These are phyloP conservation scores for Megalopta genalis DNA, from an alignment of 1,140 invertebrate species.

Conservation along the genomic window DNA sequence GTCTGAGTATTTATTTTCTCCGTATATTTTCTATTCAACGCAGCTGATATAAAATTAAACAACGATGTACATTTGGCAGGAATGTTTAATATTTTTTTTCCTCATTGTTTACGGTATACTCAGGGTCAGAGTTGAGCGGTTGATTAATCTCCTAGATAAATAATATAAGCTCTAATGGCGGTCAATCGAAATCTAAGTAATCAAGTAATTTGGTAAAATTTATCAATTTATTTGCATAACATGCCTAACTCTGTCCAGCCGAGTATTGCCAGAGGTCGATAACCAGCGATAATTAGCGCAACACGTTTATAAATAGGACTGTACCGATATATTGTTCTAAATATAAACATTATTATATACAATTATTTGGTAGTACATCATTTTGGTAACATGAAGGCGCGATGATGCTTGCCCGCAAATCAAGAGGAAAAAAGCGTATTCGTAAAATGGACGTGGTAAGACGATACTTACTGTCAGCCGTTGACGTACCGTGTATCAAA, in stretches of 20 bases:
- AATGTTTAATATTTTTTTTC: slow-evolving; percentile 24
- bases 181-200: background rate
- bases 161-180: background rate
- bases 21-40: background rate
- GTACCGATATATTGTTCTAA: slow-evolving; percentile 48
- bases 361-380: slow-evolving; percentile 73
- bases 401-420: slow-evolving; percentile 41
- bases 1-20: slow-evolving; percentile 3
- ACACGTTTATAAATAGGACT: slow-evolving; percentile 40
- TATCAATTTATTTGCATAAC: background rate
- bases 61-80: slow-evolving; percentile 40
- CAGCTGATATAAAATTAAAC: slow-evolving; percentile 32
- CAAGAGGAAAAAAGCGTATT: slow-evolving; percentile 52
- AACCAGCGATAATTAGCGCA: slow-evolving; percentile 33
- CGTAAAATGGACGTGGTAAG: slow-evolving; percentile 37
- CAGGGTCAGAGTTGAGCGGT: background rate
- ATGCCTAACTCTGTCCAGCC: background rate
- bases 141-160: background rate
- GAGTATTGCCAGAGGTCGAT: slow-evolving; percentile 1
- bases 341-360: slow-evolving; percentile 56
- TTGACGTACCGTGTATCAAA: slow-evolving; percentile 30
- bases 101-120: slow-evolving; percentile 23
- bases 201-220: background rate
- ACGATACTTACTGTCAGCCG: slow-evolving; percentile 3
- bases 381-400: slow-evolving; percentile 61